phyloP scores from a whole-genome alignment of 23 tunicate genomes.

The Aplidium turbinatum region DNA sequence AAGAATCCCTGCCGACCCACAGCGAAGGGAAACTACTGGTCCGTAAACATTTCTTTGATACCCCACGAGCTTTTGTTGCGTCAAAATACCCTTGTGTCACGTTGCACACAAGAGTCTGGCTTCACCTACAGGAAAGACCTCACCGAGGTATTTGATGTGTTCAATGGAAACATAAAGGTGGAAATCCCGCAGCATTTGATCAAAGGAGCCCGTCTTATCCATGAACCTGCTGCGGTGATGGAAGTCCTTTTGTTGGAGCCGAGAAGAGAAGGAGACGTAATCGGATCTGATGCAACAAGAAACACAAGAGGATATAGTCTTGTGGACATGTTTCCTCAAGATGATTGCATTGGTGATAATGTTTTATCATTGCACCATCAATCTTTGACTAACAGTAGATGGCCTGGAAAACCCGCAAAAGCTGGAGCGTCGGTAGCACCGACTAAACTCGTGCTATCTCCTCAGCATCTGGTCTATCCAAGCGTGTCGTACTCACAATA shows the following conservation, averaged over 20 bases:
- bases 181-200: conserved; percentile 67
- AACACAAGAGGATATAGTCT: conserved; percentile 26
- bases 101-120: conserved; percentile 91
- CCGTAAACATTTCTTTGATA: conserved; percentile 70
- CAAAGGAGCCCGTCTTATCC: conserved; percentile 46
- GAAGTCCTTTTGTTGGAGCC: conserved; percentile 74
- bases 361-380: no score
- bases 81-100: conserved; percentile 92
- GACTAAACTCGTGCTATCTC: background rate
- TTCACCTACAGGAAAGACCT: conserved; percentile 84
- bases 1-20: conserved; percentile 90
- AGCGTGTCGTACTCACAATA: conserved; percentile 15
- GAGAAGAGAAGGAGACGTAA: conserved; percentile 58
- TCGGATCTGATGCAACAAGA: conserved; percentile 17
- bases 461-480: no score
- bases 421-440: no score
- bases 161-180: conserved; percentile 66
- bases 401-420: no score
- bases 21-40: conserved; percentile 98
- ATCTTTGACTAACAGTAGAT: no score
- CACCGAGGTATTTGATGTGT: conserved; percentile 77
- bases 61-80: conserved; percentile 87
- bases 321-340: conserved; percentile 72
- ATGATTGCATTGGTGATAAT: conserved; percentile 64
- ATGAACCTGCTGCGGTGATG: conserved; percentile 86